Evolutionary conservation across 2,888 invertebrate species (phyloP).

Genomic region (Laspeyria flexula): DNA sequence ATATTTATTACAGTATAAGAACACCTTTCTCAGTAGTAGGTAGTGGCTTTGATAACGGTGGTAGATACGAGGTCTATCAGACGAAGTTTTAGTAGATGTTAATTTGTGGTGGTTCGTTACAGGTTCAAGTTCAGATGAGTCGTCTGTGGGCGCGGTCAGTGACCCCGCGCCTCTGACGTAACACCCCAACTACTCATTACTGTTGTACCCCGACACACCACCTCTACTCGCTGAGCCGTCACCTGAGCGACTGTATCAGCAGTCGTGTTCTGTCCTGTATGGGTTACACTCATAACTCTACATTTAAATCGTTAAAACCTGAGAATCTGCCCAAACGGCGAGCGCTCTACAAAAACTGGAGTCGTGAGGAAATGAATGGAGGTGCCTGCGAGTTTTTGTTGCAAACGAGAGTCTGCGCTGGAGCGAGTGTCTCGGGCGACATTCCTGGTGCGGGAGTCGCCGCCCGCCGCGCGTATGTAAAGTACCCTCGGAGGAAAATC

Average conservation of each 20-base stretch:
- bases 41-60: no score
- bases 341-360: constrained; percentile 38
- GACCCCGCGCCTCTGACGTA: constrained; percentile 54
- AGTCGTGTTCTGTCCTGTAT: constrained; percentile 3
- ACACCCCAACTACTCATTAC: constrained; percentile 38
- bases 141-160: constrained; percentile 49
- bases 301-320: constrained; percentile 40
- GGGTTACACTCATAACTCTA: constrained; percentile 14
- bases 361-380: constrained; percentile 45
- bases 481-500: constrained; percentile 77
- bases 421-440: constrained; percentile 25
- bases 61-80: no score
- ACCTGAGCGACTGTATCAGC: background rate
- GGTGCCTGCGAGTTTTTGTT: constrained; percentile 37
- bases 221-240: constrained; percentile 1
- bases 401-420: constrained; percentile 11
- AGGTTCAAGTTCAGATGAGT: constrained; percentile 59
- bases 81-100: no score
- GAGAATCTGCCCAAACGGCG: constrained; percentile 27
- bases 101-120: constrained; percentile 44
- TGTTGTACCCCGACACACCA: constrained; percentile 12
- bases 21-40: no score
- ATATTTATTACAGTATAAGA: no score
- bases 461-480: constrained; percentile 66
- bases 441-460: constrained; percentile 21